These are phyloP conservation scores for Podarcis cretensis DNA, from an alignment of 2,113 vertebrate genomes.

Conservation along the genomic window DNA sequence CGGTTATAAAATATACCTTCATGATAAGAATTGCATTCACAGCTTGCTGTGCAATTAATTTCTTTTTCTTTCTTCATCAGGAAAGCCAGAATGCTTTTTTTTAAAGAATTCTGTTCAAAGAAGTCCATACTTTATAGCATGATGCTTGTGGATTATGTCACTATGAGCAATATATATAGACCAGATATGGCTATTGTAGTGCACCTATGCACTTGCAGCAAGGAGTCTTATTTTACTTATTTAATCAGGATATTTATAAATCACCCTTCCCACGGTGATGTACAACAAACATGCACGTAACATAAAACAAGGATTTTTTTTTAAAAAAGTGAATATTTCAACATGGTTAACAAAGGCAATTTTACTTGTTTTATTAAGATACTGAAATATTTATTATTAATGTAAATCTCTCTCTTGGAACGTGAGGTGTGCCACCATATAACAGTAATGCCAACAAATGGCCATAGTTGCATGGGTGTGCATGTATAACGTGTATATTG, in stretches of 20 bases:
- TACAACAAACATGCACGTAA: too few species aligned
- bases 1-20: slow-evolving; percentile 40
- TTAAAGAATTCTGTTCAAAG: not conserved
- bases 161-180: not conserved
- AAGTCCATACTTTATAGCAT: not conserved
- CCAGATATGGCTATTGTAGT: not conserved
- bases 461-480: not conserved
- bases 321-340: not conserved
- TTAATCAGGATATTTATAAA: too few species aligned
- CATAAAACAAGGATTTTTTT: too few species aligned
- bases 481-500: not conserved
- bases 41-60: slow-evolving; percentile 2
- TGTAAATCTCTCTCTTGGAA: not conserved
- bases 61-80: slow-evolving; percentile 11
- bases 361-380: not conserved
- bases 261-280: too few species aligned
- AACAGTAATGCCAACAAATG: not conserved
- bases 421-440: not conserved
- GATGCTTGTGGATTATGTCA: not conserved
- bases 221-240: not conserved
- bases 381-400: too few species aligned
- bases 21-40: not conserved
- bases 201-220: not conserved
- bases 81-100: not conserved
- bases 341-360: not conserved